Evolutionary conservation across 2,888 invertebrate genomes (phyloP).

Genomic region (Diaprepes abbreviatus): DNA sequence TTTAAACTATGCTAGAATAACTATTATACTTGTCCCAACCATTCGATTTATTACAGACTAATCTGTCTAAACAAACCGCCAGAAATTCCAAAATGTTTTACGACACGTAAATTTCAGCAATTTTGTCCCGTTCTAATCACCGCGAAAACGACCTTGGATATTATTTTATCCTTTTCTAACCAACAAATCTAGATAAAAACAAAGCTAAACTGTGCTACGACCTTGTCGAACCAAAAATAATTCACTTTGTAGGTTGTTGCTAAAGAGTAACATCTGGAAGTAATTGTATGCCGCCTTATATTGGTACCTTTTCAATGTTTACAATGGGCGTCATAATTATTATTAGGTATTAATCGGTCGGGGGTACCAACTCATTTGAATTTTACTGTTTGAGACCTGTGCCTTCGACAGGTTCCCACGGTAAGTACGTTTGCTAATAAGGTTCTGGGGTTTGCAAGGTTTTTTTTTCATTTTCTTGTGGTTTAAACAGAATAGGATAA

Average conservation of each 20-base stretch:
- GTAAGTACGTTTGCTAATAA: not conserved
- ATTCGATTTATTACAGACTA: no score
- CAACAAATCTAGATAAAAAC: not conserved
- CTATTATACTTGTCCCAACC: no score
- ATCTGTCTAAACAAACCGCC: conserved; percentile 10
- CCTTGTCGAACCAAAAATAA: not conserved
- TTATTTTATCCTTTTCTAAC: not conserved
- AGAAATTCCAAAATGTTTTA: conserved; percentile 9
- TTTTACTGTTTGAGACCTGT: conserved; percentile 18
- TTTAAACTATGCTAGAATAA: no score
- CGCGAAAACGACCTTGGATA: not conserved
- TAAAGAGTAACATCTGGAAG: conserved; percentile 13
- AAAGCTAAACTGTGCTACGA: not conserved
- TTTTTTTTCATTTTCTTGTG: no score
- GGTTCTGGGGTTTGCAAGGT: no score
- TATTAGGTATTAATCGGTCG: conserved; percentile 15
- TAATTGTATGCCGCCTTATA: conserved; percentile 13
- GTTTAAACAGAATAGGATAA: no score
- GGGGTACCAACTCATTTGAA: conserved; percentile 11
- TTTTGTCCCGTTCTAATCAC: not conserved
- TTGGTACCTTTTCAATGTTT: conserved; percentile 13
- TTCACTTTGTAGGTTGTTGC: not conserved
- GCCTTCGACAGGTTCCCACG: not conserved
- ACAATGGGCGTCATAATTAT: conserved; percentile 15
- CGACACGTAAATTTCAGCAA: conserved; percentile 14